Evolutionary conservation across 2,888 invertebrate species (phyloP).

Genomic region (Rhorus exstirpatorius): DNA sequence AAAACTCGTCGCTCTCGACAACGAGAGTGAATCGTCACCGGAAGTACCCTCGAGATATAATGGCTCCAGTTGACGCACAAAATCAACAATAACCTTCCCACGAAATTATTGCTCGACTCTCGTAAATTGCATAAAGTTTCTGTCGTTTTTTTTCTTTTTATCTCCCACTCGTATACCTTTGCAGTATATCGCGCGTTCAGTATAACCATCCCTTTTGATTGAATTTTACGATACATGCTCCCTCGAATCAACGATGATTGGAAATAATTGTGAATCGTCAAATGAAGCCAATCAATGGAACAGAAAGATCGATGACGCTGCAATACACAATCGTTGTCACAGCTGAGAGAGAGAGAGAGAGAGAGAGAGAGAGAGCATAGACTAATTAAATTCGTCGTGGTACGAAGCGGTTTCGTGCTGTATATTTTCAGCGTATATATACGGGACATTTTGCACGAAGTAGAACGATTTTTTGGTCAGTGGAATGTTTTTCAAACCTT

Average conservation of each 20-base stretch:
- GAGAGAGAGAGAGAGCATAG: neutral
- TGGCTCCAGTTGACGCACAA: constrained; percentile 1
- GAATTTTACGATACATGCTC: constrained; percentile 43
- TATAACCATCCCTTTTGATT: constrained; percentile 48
- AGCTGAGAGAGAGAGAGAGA: neutral
- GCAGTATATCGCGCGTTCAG: too few relatives aligned
- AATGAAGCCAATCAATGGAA: constrained; percentile 57
- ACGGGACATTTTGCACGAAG: neutral
- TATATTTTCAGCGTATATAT: neutral
- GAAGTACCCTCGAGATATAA: constrained; percentile 43
- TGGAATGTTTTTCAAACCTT: too few relatives aligned
- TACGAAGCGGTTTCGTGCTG: constrained; percentile 40
- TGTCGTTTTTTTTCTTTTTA: neutral
- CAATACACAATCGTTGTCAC: constrained; percentile 31
- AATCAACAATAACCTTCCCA: constrained; percentile 11
- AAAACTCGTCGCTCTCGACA: constrained; percentile 26
- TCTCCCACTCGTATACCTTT: neutral
- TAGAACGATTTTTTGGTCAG: neutral
- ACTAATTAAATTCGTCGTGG: constrained; percentile 55
- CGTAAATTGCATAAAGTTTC: neutral
- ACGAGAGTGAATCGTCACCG: constrained; percentile 21
- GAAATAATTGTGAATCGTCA: constrained; percentile 60
- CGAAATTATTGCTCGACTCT: constrained; percentile 21
- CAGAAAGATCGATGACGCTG: constrained; percentile 36
- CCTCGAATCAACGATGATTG: constrained; percentile 56